phyloP scores from a whole-genome alignment of 30 jellyfish, hydroid and myxozoan genomes.

The Pelagia noctiluca region DNA sequence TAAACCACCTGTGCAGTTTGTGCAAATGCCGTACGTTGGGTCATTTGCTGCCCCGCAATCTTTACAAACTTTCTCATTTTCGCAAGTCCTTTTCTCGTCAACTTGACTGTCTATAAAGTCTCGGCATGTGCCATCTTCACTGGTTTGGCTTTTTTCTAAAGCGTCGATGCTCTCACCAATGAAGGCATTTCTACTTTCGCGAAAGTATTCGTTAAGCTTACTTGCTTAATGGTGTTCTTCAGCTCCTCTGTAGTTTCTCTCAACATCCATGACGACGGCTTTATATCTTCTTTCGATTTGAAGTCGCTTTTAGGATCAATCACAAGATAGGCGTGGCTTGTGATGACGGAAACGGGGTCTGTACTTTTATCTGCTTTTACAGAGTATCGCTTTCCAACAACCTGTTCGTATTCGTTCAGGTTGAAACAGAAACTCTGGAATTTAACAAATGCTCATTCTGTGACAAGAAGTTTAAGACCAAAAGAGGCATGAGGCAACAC shows the following conservation, averaged over 20 bases:
- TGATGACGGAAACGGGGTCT: not conserved
- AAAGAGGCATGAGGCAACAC: constrained; percentile 55
- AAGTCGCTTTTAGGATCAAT: not conserved
- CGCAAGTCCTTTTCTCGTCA: not conserved
- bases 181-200: not conserved
- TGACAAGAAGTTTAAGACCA: constrained; percentile 20
- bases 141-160: not conserved
- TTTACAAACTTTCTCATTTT: not conserved
- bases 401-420: constrained; percentile 4
- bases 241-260: not conserved
- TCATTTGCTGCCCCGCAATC: not conserved
- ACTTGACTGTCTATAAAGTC: not conserved
- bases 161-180: not conserved
- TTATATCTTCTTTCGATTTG: not conserved
- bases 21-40: not conserved
- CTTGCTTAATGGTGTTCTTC: not conserved
- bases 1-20: not conserved
- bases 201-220: not conserved
- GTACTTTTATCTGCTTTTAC: not conserved
- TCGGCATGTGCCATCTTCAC: not conserved
- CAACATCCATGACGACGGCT: not conserved
- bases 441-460: constrained; percentile 17
- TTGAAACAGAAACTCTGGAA: constrained; percentile 21
- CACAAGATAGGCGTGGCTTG: not conserved
- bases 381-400: not conserved